phyloP scores from a whole-genome alignment of 2,113 vertebrate species.

The Elaphurus davidianus region DNA sequence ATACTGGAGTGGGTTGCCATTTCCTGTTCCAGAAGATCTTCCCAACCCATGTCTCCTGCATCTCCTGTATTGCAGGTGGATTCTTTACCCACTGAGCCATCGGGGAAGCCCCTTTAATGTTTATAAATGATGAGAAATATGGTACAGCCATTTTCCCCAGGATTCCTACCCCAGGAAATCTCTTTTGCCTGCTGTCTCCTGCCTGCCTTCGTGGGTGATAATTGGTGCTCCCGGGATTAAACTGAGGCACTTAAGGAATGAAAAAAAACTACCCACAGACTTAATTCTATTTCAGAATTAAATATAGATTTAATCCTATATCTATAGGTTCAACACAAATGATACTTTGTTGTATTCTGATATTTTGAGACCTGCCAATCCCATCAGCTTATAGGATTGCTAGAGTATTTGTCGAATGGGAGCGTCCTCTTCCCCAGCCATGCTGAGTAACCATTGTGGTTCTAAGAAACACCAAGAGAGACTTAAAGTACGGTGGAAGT shows the following conservation, averaged over 20 bases:
- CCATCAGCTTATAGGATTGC: not conserved
- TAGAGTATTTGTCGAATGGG: not conserved
- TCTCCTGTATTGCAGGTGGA: not conserved
- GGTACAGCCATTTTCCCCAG: not conserved
- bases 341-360: not conserved
- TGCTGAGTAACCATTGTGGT: not conserved
- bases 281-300: not conserved
- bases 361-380: slow-evolving; percentile 15
- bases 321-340: not conserved
- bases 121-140: not conserved
- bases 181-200: not conserved
- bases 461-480: not conserved
- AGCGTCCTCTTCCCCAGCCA: not conserved
- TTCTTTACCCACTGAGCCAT: not conserved
- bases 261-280: not conserved
- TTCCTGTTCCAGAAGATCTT: not conserved
- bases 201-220: not conserved
- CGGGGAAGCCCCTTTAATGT: not conserved
- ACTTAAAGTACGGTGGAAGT: not conserved
- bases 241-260: not conserved
- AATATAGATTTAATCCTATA: not conserved
- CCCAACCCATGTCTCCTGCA: not conserved
- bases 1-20: not conserved
- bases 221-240: not conserved
- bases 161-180: not conserved